Conservation (phyloP, 1,140 invertebrate genomes). For the Probaryconus sp. region DNA sequence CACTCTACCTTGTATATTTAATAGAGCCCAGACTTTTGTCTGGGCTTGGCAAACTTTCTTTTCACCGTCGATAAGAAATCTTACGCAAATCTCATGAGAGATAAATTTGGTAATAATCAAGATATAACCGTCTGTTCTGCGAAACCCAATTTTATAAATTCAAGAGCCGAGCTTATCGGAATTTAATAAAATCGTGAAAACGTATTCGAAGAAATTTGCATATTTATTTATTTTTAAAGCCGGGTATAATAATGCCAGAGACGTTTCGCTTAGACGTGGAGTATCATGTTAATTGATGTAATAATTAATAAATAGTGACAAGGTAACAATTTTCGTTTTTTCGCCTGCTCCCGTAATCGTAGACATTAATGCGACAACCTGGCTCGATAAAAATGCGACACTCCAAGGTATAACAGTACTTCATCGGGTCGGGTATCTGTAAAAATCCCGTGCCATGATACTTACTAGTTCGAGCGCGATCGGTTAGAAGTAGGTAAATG, state of each 20-base stretch:
- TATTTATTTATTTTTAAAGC: conserved; percentile 29
- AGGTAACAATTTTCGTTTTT: too few species aligned
- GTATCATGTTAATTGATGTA: too few species aligned
- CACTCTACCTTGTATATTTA: conserved; percentile 51
- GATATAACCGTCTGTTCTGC: conserved; percentile 27
- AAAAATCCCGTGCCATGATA: conserved; percentile 4
- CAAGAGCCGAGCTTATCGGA: conserved; percentile 21
- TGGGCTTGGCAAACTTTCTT: conserved; percentile 52
- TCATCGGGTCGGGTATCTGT: conserved; percentile 3
- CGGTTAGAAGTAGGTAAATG: conserved; percentile 48
- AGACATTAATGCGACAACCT: conserved; percentile 5
- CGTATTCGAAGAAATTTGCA: conserved; percentile 34
- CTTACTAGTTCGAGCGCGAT: conserved; percentile 25
- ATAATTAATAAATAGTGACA: too few species aligned
- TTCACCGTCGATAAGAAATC: conserved; percentile 54
- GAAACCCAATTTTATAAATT: conserved; percentile 39
- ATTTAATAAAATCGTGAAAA: conserved; percentile 46
- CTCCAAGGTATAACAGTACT: conserved; percentile 16
- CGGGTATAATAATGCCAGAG: background rate
- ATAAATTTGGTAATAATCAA: conserved; percentile 58
- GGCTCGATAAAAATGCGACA: background rate
- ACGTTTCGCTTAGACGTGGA: too few species aligned
- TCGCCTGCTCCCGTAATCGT: too few species aligned
- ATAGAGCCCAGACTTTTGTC: conserved; percentile 55
- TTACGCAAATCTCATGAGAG: conserved; percentile 42